phyloP scores from a whole-genome alignment of 2,797 vertebrate species.

The Tangara arthus region DNA sequence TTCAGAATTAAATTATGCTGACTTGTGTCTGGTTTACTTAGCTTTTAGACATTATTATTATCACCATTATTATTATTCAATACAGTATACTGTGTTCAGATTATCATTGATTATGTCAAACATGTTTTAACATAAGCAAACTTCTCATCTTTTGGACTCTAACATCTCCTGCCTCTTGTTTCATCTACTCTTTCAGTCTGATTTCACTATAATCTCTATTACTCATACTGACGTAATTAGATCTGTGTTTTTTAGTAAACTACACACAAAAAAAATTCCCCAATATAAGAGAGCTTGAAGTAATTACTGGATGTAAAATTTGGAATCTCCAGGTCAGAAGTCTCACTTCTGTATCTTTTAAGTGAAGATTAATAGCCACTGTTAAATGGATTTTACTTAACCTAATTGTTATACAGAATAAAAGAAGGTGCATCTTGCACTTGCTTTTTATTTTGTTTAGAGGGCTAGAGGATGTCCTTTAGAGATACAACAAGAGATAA shows the following conservation, averaged over 20 bases:
- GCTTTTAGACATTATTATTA: background rate
- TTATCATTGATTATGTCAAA: background rate
- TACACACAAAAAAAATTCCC: too few relatives aligned
- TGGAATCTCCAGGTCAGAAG: background rate
- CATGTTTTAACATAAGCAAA: background rate
- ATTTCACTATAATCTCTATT: background rate
- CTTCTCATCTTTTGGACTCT: background rate
- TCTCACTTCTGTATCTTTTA: background rate
- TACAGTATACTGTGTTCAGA: background rate
- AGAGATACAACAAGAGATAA: background rate
- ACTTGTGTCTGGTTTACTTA: background rate
- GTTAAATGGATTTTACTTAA: background rate
- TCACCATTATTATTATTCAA: background rate
- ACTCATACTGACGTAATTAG: background rate
- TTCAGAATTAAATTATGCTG: background rate
- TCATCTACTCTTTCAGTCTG: background rate
- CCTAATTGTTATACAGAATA: background rate
- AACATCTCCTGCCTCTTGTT: background rate
- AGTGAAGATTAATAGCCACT: background rate
- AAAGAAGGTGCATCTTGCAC: background rate
- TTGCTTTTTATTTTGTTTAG: background rate
- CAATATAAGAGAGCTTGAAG: background rate
- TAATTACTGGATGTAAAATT: background rate
- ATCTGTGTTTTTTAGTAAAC: background rate
- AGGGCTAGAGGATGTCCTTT: rapidly evolving